Evolutionary conservation across 2,888 invertebrate species (phyloP).

Genomic region (Caenorhabditis sp.): DNA sequence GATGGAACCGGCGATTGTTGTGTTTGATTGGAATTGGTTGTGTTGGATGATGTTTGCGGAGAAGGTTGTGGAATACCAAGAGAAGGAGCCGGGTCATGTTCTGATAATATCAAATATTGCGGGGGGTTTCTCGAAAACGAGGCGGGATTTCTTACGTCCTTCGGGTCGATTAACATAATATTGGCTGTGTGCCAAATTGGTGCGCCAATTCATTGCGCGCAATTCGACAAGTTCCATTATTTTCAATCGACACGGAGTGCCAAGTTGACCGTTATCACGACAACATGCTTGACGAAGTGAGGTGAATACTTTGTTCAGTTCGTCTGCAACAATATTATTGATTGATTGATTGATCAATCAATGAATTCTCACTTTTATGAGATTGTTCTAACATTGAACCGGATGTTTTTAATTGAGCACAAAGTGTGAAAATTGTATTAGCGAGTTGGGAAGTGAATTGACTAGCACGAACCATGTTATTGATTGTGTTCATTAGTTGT

Average conservation of each 20-base stretch:
- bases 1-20: conserved; percentile 22
- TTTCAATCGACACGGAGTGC: conserved; percentile 78
- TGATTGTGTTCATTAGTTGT: conserved; percentile 62
- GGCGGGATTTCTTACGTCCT: conserved; percentile 32
- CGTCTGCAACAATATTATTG: conserved; percentile 42
- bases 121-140: not conserved
- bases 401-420: conserved; percentile 62
- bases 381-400: conserved; percentile 64
- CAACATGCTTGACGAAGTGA: conserved; percentile 69
- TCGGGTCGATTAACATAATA: conserved; percentile 67
- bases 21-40: conserved; percentile 21
- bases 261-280: conserved; percentile 78
- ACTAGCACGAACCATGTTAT: conserved; percentile 57
- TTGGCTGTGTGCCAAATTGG: conserved; percentile 75
- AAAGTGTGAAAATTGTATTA: conserved; percentile 63
- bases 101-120: conserved; percentile 11
- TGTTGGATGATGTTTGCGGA: conserved; percentile 9
- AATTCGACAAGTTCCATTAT: conserved; percentile 90
- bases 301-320: conserved; percentile 68
- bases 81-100: conserved; percentile 38
- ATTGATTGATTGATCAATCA: not conserved
- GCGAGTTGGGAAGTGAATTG: conserved; percentile 65
- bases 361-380: conserved; percentile 57
- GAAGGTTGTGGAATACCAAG: conserved; percentile 21
- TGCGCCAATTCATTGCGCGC: conserved; percentile 89